Evolutionary conservation across 2,113 vertebrate genomes (phyloP).

Genomic region (Eudorcas thomsonii): DNA sequence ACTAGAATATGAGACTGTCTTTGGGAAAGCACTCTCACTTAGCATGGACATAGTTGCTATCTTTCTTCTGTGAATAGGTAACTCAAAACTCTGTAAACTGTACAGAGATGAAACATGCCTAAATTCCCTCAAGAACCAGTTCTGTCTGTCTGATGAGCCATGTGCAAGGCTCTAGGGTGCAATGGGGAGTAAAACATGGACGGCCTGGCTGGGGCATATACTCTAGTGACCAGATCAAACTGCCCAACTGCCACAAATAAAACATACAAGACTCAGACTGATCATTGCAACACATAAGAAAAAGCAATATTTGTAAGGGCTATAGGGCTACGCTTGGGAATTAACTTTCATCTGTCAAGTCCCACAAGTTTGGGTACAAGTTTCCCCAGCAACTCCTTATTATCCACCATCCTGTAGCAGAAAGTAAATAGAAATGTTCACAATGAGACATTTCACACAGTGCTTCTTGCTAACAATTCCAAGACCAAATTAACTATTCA

Average conservation of each 20-base stretch:
- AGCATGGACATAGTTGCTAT: neutral
- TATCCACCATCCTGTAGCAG: neutral
- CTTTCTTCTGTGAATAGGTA: constrained; percentile 15
- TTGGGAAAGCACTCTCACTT: constrained; percentile 13
- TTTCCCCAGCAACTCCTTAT: neutral
- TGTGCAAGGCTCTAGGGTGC: neutral
- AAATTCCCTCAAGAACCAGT: neutral
- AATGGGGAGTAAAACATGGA: neutral
- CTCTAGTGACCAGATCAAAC: neutral
- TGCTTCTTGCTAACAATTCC: neutral
- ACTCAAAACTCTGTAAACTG: constrained; percentile 22
- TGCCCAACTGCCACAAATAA: neutral
- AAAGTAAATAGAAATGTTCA: constrained; percentile 1
- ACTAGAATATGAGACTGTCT: neutral
- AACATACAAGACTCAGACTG: neutral
- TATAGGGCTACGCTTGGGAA: neutral
- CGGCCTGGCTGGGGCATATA: neutral
- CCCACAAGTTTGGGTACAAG: neutral
- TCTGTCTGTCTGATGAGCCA: neutral
- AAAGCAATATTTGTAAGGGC: neutral
- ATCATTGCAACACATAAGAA: neutral
- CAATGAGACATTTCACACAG: neutral
- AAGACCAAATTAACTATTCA: neutral
- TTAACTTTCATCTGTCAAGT: neutral
- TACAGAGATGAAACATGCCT: neutral